Evolutionary conservation across 2,797 vertebrate species (phyloP), one percentile per base, ranked within the genome.

Genomic region (Sandelia bainsii): DNA sequence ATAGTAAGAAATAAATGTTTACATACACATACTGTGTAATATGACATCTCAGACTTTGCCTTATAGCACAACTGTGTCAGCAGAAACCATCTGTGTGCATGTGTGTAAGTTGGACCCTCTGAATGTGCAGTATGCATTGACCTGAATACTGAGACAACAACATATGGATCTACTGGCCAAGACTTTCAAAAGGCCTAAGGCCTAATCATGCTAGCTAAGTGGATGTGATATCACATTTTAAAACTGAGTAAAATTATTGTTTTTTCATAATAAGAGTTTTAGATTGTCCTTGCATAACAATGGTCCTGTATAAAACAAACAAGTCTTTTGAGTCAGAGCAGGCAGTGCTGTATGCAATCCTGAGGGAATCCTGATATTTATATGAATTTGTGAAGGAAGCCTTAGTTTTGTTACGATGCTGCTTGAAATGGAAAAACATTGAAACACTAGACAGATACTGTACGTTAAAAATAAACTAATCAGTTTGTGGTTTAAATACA

Each of bases 241-340:
- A 81, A 81, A 83, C 29, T 29, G 52, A 81, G 63, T 62, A 42
- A 87, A 84, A 79, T 62, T 10, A 62, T 63, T 48, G 32, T 20
- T 61, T 73, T 51, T 59, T 56, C 58, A 77, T 20, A 69, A 59
- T 52, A 72, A 56, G 40, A 71, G 52, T 42, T 54, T 81, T 62
- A 62, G 91, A 92, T 92, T 92, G 91, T 91, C 85, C 23, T 90
- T 91, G 90, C 91, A 84, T 84, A 90, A 79, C 69, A 74, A 68
- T 85, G 78, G 77, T 86, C 77, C 80, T 79, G 65, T 65, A 68
- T 62, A 58, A 52, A 69, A 59, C 29, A 58, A 69, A 59, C 23
- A 22, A 29, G 16, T 29, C n/a, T 58, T 73, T 59, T 53, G 25
- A 22, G 50, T 80, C 60, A 32, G 0, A 80, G 59, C 12, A 45